Conservation (phyloP, 2,797 vertebrate genomes). For the Cetoscarus ocellatus region DNA sequence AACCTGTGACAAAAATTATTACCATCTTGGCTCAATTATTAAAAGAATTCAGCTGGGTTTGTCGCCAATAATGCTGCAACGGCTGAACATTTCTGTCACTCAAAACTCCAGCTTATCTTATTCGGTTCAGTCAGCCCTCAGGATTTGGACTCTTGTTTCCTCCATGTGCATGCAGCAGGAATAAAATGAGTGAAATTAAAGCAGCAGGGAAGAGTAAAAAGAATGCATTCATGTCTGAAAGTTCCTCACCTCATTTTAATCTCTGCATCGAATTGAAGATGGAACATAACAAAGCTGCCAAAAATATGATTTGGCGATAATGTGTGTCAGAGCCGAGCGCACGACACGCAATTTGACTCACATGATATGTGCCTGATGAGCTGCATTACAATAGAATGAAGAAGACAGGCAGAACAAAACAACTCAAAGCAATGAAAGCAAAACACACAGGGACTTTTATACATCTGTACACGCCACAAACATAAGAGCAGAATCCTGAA, state of each 20-base stretch:
- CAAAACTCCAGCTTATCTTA: neutral
- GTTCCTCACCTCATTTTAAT: constrained; percentile 20
- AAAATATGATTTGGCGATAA: constrained; percentile 43
- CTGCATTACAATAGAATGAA: constrained; percentile 45
- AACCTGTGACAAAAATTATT: too few relatives aligned
- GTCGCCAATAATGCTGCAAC: too few relatives aligned
- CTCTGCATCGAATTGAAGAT: constrained; percentile 21
- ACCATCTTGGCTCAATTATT: too few relatives aligned
- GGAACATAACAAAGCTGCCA: constrained; percentile 20
- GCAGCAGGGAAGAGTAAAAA: constrained; percentile 10
- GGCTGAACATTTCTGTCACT: neutral
- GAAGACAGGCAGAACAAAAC: constrained; percentile 54
- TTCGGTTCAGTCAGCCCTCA: neutral
- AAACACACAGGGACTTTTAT: constrained; percentile 13
- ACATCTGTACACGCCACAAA: constrained; percentile 19
- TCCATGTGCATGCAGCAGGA: neutral
- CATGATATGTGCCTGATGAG: constrained; percentile 53
- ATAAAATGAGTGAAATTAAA: constrained; percentile 19
- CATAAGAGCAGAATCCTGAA: constrained; percentile 26
- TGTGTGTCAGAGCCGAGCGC: constrained; percentile 21
- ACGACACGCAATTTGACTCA: constrained; percentile 49
- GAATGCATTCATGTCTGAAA: constrained; percentile 23
- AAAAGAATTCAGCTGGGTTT: too few relatives aligned
- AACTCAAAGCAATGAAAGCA: constrained; percentile 22
- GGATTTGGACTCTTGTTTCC: constrained; percentile 1